Conservation (phyloP, 1,140 invertebrate species). For the Scaptomyza pallida region DNA sequence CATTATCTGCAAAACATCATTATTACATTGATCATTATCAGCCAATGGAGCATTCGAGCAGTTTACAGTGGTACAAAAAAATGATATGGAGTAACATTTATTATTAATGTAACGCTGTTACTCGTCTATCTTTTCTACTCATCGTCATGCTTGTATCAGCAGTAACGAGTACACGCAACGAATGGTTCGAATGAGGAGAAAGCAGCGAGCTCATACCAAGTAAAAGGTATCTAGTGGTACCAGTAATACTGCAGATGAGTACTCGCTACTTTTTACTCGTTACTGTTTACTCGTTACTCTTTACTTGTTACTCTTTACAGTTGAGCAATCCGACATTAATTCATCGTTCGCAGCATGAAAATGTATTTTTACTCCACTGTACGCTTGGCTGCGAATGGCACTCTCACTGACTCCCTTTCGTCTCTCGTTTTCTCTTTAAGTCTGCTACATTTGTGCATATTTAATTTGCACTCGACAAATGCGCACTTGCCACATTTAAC, state of each 20-base stretch:
- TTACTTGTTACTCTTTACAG: no score
- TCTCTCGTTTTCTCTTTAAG: background rate
- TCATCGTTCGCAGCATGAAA: background rate
- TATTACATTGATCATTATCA: background rate
- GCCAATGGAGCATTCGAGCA: background rate
- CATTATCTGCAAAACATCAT: slow-evolving; percentile 18
- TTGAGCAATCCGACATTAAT: background rate
- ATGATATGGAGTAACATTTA: background rate
- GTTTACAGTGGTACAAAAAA: background rate
- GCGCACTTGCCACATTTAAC: slow-evolving; percentile 52
- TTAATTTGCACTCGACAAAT: slow-evolving; percentile 74
- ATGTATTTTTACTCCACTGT: slow-evolving; percentile 8
- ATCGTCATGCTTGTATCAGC: no score
- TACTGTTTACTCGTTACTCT: no score
- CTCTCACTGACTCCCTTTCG: background rate
- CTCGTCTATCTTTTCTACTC: no score
- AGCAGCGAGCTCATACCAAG: no score
- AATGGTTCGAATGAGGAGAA: no score
- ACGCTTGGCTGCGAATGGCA: slow-evolving; percentile 7
- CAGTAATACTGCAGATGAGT: no score
- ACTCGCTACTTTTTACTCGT: no score
- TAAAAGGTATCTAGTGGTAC: no score
- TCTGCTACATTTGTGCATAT: slow-evolving; percentile 56
- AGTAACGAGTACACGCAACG: no score
- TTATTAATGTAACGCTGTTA: background rate